phyloP scores from a whole-genome alignment of 1,140 invertebrate genomes.

The Yoshiicerus persimilis region DNA sequence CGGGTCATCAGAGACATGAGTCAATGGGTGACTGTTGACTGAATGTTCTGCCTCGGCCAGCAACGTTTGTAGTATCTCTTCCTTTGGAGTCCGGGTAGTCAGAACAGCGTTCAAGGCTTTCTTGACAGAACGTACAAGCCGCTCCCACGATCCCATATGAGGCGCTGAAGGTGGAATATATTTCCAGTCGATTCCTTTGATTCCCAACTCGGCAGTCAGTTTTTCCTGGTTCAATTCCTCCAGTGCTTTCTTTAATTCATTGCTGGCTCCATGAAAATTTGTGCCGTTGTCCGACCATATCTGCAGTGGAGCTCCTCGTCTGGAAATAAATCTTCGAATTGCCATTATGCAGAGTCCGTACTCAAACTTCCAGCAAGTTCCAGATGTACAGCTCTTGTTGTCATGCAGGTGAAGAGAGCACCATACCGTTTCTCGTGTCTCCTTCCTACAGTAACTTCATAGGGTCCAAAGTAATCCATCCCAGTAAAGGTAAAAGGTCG shows the following conservation, averaged over 20 bases:
- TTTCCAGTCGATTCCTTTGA: constrained; percentile 32
- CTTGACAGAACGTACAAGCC: neutral
- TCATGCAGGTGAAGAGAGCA: neutral
- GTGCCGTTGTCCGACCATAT: constrained; percentile 50
- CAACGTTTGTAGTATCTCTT: constrained; percentile 32
- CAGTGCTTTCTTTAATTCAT: constrained; percentile 20
- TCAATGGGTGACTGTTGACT: constrained; percentile 49
- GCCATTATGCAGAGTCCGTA: constrained; percentile 45
- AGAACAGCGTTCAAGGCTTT: neutral
- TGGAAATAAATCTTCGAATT: constrained; percentile 46
- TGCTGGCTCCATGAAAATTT: constrained; percentile 41
- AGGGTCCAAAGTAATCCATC: constrained; percentile 43
- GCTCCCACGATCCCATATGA: constrained; percentile 48
- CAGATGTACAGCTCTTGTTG: constrained; percentile 49
- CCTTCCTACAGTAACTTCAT: neutral
- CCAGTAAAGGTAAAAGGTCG: constrained; percentile 31
- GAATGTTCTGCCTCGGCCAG: constrained; percentile 44
- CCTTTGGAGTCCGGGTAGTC: neutral
- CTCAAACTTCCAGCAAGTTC: constrained; percentile 43
- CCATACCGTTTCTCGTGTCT: no score
- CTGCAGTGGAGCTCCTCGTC: constrained; percentile 43
- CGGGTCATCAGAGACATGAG: constrained; percentile 34
- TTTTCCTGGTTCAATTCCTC: neutral
- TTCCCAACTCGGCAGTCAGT: neutral
- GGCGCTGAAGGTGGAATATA: constrained; percentile 46